phyloP scores from a whole-genome alignment of 2,113 vertebrate genomes.

The Baryphthengus martii region DNA sequence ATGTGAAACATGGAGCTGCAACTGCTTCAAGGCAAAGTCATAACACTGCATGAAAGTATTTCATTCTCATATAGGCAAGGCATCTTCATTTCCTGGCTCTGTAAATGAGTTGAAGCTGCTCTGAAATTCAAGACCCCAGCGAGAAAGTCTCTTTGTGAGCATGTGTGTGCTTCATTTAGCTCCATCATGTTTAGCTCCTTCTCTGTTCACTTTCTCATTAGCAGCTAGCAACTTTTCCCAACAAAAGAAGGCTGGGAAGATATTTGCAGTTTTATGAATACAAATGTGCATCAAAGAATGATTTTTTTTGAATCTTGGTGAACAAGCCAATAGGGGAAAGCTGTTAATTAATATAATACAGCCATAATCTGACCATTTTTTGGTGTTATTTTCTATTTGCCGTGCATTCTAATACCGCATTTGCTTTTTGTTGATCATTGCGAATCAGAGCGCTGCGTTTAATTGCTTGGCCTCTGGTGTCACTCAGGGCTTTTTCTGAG shows the following conservation, averaged over 20 bases:
- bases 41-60: neutral
- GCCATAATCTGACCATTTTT: neutral
- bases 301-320: neutral
- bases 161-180: neutral
- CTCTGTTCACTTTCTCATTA: neutral
- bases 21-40: neutral
- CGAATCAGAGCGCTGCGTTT: neutral
- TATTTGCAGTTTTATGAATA: neutral
- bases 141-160: neutral
- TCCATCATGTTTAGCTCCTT: neutral
- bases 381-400: neutral
- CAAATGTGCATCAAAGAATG: neutral
- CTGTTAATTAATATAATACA: neutral
- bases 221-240: neutral
- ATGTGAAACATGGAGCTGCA: neutral
- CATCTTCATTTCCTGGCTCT: neutral
- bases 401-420: neutral
- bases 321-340: neutral
- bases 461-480: slow-evolving; percentile 10
- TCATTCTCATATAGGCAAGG: neutral
- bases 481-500: slow-evolving; percentile 14
- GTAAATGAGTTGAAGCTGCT: neutral
- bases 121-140: neutral
- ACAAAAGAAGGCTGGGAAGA: neutral
- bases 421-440: neutral